A percentile compares a stretch with the other conserved stretches of the same genome.
Conservation (phyloP, 1,140 invertebrate species). For the Zaprionus lachaisei region DNA sequence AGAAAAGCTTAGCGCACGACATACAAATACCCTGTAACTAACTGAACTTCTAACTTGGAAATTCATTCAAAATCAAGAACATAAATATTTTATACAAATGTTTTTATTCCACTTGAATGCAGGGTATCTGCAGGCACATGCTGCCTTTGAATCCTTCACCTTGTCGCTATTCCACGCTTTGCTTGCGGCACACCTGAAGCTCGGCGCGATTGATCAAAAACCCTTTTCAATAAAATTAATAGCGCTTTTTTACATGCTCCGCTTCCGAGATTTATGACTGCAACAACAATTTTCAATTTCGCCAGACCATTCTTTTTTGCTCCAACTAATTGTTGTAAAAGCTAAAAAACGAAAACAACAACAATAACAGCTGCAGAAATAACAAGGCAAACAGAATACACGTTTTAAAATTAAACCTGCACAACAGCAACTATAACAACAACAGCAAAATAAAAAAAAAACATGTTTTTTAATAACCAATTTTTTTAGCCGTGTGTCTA, state of each 20-base stretch:
- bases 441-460: conserved; percentile 1
- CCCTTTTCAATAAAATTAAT: conserved; percentile 80
- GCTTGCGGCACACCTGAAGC: conserved; percentile 49
- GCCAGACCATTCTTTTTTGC: conserved; percentile 19
- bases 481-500: conserved; percentile 43
- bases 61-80: not conserved
- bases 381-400: conserved; percentile 25
- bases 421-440: conserved; percentile 26
- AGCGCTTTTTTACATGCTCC: conserved; percentile 33
- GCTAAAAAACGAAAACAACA: conserved; percentile 23
- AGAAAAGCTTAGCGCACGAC: not conserved
- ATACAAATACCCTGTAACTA: conserved; percentile 7
- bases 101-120: not conserved
- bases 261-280: conserved; percentile 62
- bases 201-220: conserved; percentile 43
- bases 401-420: conserved; percentile 35
- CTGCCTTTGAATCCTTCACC: conserved; percentile 50
- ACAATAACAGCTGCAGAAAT: conserved; percentile 1
- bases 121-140: conserved; percentile 42
- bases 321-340: conserved; percentile 55
- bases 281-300: conserved; percentile 34
- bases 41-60: not conserved
- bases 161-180: conserved; percentile 45
- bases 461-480: conserved; percentile 12
- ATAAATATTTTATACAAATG: not conserved